phyloP scores from a whole-genome alignment of 2,888 invertebrate species.

The Noctua pronuba region DNA sequence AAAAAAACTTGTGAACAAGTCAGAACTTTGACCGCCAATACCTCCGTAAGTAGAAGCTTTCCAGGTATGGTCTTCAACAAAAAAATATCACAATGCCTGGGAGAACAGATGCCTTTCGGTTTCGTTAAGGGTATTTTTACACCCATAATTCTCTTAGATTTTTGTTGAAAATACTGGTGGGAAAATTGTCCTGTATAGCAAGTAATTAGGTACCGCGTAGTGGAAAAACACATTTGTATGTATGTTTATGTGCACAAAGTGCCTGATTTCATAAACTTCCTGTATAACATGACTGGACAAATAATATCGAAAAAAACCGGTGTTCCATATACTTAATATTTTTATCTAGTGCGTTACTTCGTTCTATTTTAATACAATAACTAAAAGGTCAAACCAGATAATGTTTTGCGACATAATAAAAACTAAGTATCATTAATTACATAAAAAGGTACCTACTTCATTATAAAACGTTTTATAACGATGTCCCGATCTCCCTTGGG shows the following conservation, averaged over 20 bases:
- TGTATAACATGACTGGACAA: slow-evolving; percentile 15
- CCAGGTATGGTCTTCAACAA: too few relatives aligned
- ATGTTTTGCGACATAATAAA: slow-evolving; percentile 7
- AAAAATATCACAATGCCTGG: too few relatives aligned
- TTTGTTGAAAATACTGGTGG: too few relatives aligned
- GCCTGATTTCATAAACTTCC: not conserved
- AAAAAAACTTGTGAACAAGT: too few relatives aligned
- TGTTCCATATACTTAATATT: not conserved
- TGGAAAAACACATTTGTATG: not conserved
- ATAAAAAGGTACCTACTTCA: slow-evolving; percentile 16
- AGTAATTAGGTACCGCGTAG: not conserved
- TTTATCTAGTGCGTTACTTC: slow-evolving; percentile 26
- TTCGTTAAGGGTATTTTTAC: too few relatives aligned
- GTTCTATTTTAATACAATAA: slow-evolving; percentile 14
- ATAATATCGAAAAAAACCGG: not conserved
- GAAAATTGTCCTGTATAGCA: not conserved
- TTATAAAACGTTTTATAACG: slow-evolving; percentile 19
- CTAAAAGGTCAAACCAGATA: slow-evolving; percentile 24
- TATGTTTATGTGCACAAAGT: not conserved
- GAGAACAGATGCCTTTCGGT: too few relatives aligned
- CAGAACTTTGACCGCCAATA: too few relatives aligned
- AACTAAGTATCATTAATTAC: slow-evolving; percentile 14
- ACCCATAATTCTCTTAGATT: too few relatives aligned
- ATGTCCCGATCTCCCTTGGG: slow-evolving; percentile 7
- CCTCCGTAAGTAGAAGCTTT: too few relatives aligned